Percentiles rank a stretch among this genome's conserved stretches.
phyloP scores from a whole-genome alignment of 2,888 invertebrate genomes.

The Barypeithes pellucidus region DNA sequence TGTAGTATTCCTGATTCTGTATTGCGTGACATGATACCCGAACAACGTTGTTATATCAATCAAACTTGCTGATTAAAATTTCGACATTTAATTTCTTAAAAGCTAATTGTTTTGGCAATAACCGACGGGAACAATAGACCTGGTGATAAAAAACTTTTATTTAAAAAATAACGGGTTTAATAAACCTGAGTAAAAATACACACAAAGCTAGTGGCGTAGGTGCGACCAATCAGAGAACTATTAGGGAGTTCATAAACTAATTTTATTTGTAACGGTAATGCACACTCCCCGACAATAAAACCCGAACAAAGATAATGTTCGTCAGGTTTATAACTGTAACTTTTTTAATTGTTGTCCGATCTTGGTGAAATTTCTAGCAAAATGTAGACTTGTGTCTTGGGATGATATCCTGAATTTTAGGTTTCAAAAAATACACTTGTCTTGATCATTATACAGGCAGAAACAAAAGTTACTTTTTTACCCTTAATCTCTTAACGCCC shows the following conservation, averaged over 20 bases:
- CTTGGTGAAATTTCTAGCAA: no score
- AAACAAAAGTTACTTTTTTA: no score
- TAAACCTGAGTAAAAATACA: slow-evolving; percentile 21
- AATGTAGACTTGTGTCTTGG: no score
- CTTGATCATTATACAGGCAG: no score
- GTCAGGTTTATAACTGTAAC: no score
- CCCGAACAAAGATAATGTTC: no score
- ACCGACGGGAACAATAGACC: slow-evolving; percentile 5
- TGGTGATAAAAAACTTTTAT: slow-evolving; percentile 3
- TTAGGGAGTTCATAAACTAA: slow-evolving; percentile 5
- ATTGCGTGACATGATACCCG: slow-evolving; percentile 10
- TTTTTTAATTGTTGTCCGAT: no score
- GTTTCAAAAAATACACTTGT: no score
- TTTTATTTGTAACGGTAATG: not conserved
- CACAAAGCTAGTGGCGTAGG: slow-evolving; percentile 4
- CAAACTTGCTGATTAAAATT: slow-evolving; percentile 12
- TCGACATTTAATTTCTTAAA: slow-evolving; percentile 9
- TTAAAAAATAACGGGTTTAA: slow-evolving; percentile 15
- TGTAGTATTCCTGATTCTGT: not conserved
- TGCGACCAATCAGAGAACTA: not conserved
- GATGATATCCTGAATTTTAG: no score
- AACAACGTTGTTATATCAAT: slow-evolving; percentile 6
- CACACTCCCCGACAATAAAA: no score
- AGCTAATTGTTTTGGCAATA: slow-evolving; percentile 19
- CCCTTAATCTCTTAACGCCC: no score